These are phyloP conservation scores for Zaprionus obscuricornis DNA, from an alignment of 2,888 invertebrate genomes.

Conservation along the genomic window DNA sequence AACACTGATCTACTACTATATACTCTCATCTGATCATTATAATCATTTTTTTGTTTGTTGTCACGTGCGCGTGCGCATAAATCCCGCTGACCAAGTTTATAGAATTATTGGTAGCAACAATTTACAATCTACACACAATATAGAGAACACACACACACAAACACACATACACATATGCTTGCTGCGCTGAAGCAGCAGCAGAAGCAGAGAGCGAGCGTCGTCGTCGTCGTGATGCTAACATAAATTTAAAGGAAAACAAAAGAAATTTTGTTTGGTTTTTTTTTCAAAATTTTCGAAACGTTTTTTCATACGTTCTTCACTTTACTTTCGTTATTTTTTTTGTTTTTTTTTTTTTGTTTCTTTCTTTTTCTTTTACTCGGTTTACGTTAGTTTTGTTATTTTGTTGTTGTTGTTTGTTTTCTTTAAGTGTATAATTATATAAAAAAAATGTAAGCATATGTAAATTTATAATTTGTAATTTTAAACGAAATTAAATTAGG, in stretches of 20 bases:
- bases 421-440: slow-evolving; percentile 67
- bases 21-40: no score
- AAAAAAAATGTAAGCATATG: slow-evolving; percentile 57
- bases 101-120: no score
- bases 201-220: no score
- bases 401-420: slow-evolving; percentile 49
- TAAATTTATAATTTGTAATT: slow-evolving; percentile 61
- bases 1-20: no score
- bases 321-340: slow-evolving; percentile 50
- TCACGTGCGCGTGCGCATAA: no score
- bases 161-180: slow-evolving; percentile 7
- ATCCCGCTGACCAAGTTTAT: no score
- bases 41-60: no score
- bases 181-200: slow-evolving; percentile 15
- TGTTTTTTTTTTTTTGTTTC: slow-evolving; percentile 46
- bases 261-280: slow-evolving; percentile 38
- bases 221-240: no score
- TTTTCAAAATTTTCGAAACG: slow-evolving; percentile 45
- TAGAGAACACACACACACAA: no score
- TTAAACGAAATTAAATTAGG: slow-evolving; percentile 75
- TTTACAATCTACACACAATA: no score
- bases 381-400: slow-evolving; percentile 62
- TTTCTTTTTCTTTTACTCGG: slow-evolving; percentile 59
- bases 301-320: slow-evolving; percentile 51
- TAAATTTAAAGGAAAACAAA: slow-evolving; percentile 48